phyloP scores from a whole-genome alignment of 2,888 invertebrate genomes.

The Ischnura elegans region DNA sequence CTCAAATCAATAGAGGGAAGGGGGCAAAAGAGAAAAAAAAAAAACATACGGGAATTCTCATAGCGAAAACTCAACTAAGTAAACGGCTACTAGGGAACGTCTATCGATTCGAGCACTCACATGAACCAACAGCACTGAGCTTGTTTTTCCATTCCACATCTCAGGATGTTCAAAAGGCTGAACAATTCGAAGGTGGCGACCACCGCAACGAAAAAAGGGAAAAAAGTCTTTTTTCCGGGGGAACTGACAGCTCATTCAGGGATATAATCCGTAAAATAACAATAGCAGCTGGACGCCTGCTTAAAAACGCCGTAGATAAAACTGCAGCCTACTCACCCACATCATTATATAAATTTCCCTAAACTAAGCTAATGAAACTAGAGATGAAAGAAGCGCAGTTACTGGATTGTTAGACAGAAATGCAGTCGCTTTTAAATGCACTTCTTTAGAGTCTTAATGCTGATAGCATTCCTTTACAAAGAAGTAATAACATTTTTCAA shows the following conservation, averaged over 20 bases:
- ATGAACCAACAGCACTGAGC: neutral
- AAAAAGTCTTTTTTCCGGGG: no score
- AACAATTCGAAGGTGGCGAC: no score
- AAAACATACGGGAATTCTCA: neutral
- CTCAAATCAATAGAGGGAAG: neutral
- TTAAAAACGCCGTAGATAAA: no score
- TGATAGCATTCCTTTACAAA: no score
- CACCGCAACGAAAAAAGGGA: neutral
- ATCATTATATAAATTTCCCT: no score
- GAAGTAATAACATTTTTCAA: no score
- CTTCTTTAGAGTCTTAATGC: no score
- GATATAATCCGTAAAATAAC: neutral
- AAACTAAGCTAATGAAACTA: no score
- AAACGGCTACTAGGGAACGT: neutral
- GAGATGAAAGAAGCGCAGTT: no score
- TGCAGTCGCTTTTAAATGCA: no score
- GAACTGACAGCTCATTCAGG: neutral
- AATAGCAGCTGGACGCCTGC: neutral
- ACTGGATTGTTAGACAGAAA: no score
- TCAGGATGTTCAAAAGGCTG: neutral
- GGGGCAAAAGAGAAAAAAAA: neutral
- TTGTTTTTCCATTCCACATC: neutral
- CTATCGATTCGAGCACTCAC: neutral
- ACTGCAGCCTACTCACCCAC: no score
- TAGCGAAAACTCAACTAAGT: neutral